Percentiles rank a stretch among this genome's conserved stretches.
phyloP scores from a whole-genome alignment of 2,888 invertebrate genomes.

The Pseudococcus longispinus region DNA sequence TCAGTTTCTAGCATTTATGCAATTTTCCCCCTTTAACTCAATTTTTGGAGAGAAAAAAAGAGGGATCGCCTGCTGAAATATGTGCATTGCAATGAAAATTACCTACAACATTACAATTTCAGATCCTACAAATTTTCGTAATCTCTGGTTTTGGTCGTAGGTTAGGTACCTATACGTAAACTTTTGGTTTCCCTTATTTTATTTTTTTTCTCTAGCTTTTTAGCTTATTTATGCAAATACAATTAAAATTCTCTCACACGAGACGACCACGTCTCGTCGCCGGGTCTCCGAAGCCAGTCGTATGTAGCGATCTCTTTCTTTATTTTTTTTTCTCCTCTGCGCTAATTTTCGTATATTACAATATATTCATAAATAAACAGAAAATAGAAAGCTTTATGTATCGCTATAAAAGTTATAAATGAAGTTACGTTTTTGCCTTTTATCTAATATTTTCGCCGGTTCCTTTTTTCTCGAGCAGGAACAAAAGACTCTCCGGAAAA shows the following conservation, averaged over 20 bases:
- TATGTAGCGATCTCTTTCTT: background rate
- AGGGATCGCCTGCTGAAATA: too few species aligned
- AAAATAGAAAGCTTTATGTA: constrained; percentile 39
- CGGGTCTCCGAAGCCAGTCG: background rate
- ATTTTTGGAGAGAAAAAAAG: too few species aligned
- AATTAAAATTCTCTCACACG: constrained; percentile 5
- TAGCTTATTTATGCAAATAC: background rate
- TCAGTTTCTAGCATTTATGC: too few species aligned
- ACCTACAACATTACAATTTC: too few species aligned
- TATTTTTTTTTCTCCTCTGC: background rate
- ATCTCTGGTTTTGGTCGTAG: too few species aligned
- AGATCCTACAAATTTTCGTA: too few species aligned
- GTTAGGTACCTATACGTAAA: too few species aligned
- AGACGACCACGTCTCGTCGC: background rate
- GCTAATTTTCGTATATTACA: constrained; percentile 8
- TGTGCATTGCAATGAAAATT: too few species aligned
- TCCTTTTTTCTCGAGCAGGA: constrained; percentile 48
- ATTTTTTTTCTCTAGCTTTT: too few species aligned
- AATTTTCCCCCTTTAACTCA: too few species aligned
- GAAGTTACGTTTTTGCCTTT: constrained; percentile 49
- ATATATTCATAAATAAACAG: constrained; percentile 38
- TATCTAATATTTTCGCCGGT: constrained; percentile 52
- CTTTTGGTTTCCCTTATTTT: too few species aligned
- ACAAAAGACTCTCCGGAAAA: constrained; percentile 53
- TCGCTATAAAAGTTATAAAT: constrained; percentile 48